Evolutionary conservation across 2,113 vertebrate genomes (phyloP), one percentile per base, ranked within the genome.

Genomic region (Sarotherodon lohbergeri): DNA sequence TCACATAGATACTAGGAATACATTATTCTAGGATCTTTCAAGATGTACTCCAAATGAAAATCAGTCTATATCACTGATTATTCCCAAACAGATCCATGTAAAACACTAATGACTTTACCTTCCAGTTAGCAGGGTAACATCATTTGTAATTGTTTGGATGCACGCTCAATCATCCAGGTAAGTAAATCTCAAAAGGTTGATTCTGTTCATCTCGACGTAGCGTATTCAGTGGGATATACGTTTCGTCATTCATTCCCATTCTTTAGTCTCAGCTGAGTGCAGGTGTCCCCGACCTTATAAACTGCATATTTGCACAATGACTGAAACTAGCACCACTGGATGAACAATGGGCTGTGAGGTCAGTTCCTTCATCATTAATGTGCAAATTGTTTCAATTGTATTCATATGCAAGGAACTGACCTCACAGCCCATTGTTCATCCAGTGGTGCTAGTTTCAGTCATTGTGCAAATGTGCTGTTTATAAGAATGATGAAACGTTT

Each of bases 391-490:
- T 32, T 32, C 5, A 32, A 2, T 32, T 32, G 29, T 32, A 32
- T 32, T 32, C 4, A 32, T 32, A 32, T 32, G 29, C 29, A 61
- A 34, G 59, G 1, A 61, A 61, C 16, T 63, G 59, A 34, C 59
- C 59, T 11, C 59, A 34, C 29, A 63, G 59, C 16, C 16, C 16
- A 4, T 61, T 19, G 57, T 34, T 61, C 16, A 61, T 19, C 34
- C 57, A 0, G 16, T 19, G 29, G 1, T 61, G 16, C 57, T 61
- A 10, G 0, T 19, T 34, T 61, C 57, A 34, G 9, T 1, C 10
- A 19, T 34, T 61, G 19, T 1, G 57, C 57, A 61, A 34, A 61
- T 61, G 5, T 9, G 0, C 14, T 32, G 27, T 61, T 61, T 32
- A 59, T 17, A 59, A 59, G 27, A 61, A 14, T 17, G 57, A 61